Base-by-base conservation (phyloP, 2,113 vertebrate species). In the Laticauda laticaudata region DNA sequence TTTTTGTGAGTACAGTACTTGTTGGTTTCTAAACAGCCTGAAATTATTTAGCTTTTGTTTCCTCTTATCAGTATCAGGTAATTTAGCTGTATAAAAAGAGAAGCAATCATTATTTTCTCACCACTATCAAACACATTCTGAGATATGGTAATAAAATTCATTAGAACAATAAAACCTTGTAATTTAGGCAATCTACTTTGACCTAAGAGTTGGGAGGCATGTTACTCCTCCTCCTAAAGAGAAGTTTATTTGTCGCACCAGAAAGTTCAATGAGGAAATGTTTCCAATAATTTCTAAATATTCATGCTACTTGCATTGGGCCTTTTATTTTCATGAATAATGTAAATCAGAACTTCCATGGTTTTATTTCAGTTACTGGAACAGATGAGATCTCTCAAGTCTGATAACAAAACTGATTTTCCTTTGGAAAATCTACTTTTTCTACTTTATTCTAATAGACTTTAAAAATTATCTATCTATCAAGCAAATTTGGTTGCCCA, bases 41-140 rank as follows among this genome's bases (percentile, higher is more conserved):
- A 92, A 97, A 64, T 93, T 85, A 93, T 86, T 5, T 15, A 92
- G 94, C 69, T 93, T 95, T 61, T 95, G 69, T 89, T 92, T 91
- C 93, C 87, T 24, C 53, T 92, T 91, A 93, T 90, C 91, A 95
- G 59, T 24, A 96, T 95, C 61, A 95, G 96, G 92, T 57, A 93
- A 94, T 92, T 81, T 18, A 95, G 93, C 88, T 86, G 87, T 90
- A 92, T 90, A 93, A 93, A 81, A 87, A 57, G 7, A 87, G 93
- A 94, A 0, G 1, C 18, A 92, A 93, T 94, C 91, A 94, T 90
- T 96, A 94, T 95, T 96, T 95, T 86, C 69, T 69, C 92, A 81
- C 59, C 92, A 90, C 39, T 94, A 96, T 95, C 93, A 94, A 91
- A 95, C 75, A 2, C 34, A 86, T 94, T 91, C 43, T 93, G 86